These are phyloP conservation scores for Anadara kagoshimensis DNA, from an alignment of 1,140 invertebrate species.

Conservation along the genomic window DNA sequence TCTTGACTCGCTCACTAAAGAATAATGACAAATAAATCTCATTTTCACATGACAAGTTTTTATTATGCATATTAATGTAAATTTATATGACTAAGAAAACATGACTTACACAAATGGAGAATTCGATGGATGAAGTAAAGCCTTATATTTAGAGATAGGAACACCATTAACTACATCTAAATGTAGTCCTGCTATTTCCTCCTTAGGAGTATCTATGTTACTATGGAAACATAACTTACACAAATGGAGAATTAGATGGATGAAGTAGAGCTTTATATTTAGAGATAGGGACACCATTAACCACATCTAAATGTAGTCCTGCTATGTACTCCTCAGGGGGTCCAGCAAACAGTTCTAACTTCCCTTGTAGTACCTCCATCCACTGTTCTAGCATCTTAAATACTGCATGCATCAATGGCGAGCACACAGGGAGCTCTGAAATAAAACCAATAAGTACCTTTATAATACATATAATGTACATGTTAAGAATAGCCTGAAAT, in stretches of 20 bases:
- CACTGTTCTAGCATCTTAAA: slow-evolving; percentile 90
- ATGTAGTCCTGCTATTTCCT: too few relatives aligned
- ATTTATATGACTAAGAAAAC: background rate
- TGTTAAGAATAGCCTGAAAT: too few relatives aligned
- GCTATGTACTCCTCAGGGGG: slow-evolving; percentile 77
- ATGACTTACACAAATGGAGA: slow-evolving; percentile 92
- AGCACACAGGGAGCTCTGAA: slow-evolving; percentile 92
- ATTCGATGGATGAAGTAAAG: slow-evolving; percentile 92
- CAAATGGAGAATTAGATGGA: slow-evolving; percentile 95
- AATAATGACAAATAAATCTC: too few relatives aligned
- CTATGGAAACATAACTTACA: slow-evolving; percentile 76
- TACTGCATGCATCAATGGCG: slow-evolving; percentile 93
- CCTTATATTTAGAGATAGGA: slow-evolving; percentile 93
- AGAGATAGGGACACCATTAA: slow-evolving; percentile 86
- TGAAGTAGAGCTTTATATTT: slow-evolving; percentile 95
- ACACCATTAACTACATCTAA: too few relatives aligned
- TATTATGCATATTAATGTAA: too few relatives aligned
- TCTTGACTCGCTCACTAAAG: too few relatives aligned
- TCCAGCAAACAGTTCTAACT: slow-evolving; percentile 84
- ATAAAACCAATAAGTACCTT: slow-evolving; percentile 6
- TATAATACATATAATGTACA: too few relatives aligned
- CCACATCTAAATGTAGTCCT: slow-evolving; percentile 74
- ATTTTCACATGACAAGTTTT: too few relatives aligned
- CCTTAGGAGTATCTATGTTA: too few relatives aligned
- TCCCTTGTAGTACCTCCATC: slow-evolving; percentile 86